Evolutionary conservation across 2,113 vertebrate genomes (phyloP).

Genomic region (Bos taurus): DNA sequence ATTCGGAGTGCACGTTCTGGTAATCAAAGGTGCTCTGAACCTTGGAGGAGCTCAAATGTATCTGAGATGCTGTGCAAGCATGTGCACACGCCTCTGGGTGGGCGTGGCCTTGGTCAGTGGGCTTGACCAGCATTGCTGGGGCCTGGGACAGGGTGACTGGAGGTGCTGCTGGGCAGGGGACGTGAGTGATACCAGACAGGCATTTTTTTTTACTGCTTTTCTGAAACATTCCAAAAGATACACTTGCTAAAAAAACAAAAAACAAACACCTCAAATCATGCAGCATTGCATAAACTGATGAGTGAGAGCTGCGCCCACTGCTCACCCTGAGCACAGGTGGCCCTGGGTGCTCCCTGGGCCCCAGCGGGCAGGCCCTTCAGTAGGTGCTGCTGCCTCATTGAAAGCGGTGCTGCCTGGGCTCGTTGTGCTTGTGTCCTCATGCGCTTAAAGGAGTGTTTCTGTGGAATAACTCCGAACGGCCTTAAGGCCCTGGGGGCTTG

Average conservation of each 20-base stretch:
- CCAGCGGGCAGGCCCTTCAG: accelerated
- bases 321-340: background rate
- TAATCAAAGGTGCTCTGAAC: background rate
- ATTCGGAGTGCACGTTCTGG: background rate
- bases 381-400: background rate
- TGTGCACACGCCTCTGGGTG: background rate
- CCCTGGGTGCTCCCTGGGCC: background rate
- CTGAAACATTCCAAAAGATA: background rate
- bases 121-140: background rate
- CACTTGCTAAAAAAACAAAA: background rate
- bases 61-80: background rate
- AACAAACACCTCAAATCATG: background rate
- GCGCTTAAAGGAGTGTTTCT: background rate
- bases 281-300: background rate
- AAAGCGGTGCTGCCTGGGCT: background rate
- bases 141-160: background rate
- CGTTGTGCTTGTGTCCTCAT: background rate
- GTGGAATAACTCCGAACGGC: background rate
- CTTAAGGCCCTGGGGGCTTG: background rate
- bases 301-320: background rate
- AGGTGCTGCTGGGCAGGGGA: background rate
- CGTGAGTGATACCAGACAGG: background rate
- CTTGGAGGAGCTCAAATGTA: background rate
- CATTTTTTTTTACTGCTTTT: background rate
- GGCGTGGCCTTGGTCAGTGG: background rate